phyloP scores from a whole-genome alignment of 2,797 vertebrate species.

The Chlorospingus flavigularis region DNA sequence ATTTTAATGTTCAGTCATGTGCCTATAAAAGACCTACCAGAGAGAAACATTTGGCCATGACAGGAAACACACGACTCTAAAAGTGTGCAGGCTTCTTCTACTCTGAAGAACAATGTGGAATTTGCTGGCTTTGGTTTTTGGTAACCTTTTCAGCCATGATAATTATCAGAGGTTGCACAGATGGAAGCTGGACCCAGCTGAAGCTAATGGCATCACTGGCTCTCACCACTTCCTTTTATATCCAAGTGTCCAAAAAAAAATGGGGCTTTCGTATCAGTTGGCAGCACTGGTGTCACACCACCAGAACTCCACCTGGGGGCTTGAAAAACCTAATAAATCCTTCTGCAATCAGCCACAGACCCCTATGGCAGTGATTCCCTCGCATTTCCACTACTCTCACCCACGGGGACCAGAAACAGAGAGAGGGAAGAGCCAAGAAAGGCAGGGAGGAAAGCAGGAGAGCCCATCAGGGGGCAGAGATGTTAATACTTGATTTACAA shows the following conservation, averaged over 20 bases:
- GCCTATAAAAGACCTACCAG: background rate
- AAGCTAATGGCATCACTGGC: background rate
- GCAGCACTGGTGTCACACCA: background rate
- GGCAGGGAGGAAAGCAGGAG: background rate
- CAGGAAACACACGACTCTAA: background rate
- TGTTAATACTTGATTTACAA: slow-evolving; percentile 39
- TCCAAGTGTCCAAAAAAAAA: background rate
- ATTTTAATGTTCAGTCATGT: background rate
- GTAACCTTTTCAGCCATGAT: background rate
- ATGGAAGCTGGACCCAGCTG: background rate
- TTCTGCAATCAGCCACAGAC: background rate
- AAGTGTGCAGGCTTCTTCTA: background rate
- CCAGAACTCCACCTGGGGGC: background rate
- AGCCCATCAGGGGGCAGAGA: background rate
- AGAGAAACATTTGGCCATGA: background rate
- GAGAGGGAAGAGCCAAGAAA: background rate
- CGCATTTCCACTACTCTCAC: background rate
- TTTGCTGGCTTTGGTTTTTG: background rate
- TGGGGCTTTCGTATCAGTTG: background rate
- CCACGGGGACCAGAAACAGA: background rate
- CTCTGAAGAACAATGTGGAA: background rate
- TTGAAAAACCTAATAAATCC: background rate
- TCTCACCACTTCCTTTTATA: background rate
- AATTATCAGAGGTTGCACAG: background rate
- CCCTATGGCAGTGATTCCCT: fast-evolving